These are phyloP conservation scores for Agrenia bidenticulata DNA, from an alignment of 2,888 invertebrate species.

Conservation along the genomic window DNA sequence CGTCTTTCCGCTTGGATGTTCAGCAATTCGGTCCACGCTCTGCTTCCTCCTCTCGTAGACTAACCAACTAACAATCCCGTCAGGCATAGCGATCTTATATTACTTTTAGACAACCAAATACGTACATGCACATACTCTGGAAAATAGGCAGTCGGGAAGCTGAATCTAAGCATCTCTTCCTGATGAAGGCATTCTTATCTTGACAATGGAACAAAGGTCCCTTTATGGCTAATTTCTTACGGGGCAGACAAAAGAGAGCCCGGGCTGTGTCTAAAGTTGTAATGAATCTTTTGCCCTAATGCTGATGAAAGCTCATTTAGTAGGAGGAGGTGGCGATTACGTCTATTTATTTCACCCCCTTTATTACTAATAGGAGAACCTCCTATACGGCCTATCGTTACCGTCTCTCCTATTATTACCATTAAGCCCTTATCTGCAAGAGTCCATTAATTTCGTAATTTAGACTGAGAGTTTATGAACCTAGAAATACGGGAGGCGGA, in stretches of 20 bases:
- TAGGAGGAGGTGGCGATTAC: slow-evolving; percentile 37
- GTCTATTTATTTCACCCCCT: slow-evolving; percentile 35
- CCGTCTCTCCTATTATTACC: neutral
- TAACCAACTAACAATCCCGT: no score
- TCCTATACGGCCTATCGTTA: neutral
- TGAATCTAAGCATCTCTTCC: neutral
- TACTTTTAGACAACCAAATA: no score
- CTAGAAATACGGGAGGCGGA: slow-evolving; percentile 25
- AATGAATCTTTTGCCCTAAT: slow-evolving; percentile 20
- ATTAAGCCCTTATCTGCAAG: slow-evolving; percentile 31
- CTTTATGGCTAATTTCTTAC: slow-evolving; percentile 20
- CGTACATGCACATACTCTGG: no score
- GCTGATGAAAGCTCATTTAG: slow-evolving; percentile 38
- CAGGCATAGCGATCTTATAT: no score
- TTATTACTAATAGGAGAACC: no score
- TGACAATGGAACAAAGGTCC: neutral
- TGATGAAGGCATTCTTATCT: slow-evolving; percentile 1
- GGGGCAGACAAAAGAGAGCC: neutral
- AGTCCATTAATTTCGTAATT: slow-evolving; percentile 42
- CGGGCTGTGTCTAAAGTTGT: slow-evolving; percentile 12
- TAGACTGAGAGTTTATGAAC: slow-evolving; percentile 26
- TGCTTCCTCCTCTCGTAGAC: neutral
- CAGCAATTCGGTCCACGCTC: slow-evolving; percentile 16
- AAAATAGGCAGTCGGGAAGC: neutral
- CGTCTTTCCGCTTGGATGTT: slow-evolving; percentile 38